phyloP scores from a whole-genome alignment of 2,888 invertebrate genomes.

The Drosophila affinis region DNA sequence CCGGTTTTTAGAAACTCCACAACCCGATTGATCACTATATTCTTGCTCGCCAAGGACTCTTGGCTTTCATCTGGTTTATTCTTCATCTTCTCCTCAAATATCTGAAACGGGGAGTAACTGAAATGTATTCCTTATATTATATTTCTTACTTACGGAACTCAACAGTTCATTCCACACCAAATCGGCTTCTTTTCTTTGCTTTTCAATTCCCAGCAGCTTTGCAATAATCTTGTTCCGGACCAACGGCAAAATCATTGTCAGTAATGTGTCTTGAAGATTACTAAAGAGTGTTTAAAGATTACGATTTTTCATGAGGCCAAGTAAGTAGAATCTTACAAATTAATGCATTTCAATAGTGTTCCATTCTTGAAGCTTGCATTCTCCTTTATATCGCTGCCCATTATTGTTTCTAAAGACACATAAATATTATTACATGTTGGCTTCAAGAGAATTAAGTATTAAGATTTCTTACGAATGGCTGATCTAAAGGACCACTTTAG shows the following conservation, averaged over 20 bases:
- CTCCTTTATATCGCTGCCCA: constrained; percentile 18
- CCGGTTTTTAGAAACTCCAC: constrained; percentile 60
- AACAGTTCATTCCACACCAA: fast-evolving
- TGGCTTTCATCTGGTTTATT: constrained; percentile 1
- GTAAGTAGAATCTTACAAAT: constrained; percentile 13
- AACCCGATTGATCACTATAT: constrained; percentile 60
- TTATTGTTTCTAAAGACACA: constrained; percentile 16
- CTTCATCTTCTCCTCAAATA: constrained; percentile 50
- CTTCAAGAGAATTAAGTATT: background rate
- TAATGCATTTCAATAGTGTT: background rate
- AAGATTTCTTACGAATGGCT: constrained; percentile 59
- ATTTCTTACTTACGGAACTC: background rate
- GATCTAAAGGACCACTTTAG: constrained; percentile 61
- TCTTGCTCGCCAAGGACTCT: background rate
- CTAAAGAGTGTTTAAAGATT: background rate
- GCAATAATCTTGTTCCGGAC: background rate
- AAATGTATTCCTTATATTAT: fast-evolving
- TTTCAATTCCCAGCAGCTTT: constrained; percentile 1
- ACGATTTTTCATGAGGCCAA: too few relatives aligned
- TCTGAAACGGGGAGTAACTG: constrained; percentile 18
- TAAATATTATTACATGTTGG: background rate
- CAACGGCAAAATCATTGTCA: background rate
- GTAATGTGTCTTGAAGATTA: background rate
- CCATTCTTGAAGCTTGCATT: background rate
- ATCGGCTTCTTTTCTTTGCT: background rate